phyloP scores from a whole-genome alignment of 1,140 invertebrate species.

The Zophobas atratus region DNA sequence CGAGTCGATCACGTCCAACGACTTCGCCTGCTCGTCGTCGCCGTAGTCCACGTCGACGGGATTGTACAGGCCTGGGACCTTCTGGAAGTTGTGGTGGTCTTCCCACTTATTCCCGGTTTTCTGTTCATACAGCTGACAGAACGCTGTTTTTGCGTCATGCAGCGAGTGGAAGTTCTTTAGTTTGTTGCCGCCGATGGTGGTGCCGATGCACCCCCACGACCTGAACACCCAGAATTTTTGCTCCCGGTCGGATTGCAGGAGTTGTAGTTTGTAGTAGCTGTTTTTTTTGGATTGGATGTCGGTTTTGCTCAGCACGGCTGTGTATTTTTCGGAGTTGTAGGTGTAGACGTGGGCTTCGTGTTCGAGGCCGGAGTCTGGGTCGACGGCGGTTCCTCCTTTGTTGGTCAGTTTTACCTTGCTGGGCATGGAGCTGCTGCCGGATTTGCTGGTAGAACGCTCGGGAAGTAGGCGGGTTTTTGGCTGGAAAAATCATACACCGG shows the following conservation, averaged over 20 bases:
- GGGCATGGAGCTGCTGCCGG: slow-evolving; percentile 78
- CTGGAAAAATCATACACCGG: slow-evolving; percentile 61
- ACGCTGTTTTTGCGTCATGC: slow-evolving; percentile 77
- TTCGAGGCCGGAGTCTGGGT: slow-evolving; percentile 89
- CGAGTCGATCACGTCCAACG: slow-evolving; percentile 66
- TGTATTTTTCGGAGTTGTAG: slow-evolving; percentile 77
- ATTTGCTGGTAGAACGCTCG: slow-evolving; percentile 68
- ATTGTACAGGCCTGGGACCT: slow-evolving; percentile 86
- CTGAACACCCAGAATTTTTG: slow-evolving; percentile 71
- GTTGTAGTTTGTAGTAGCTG: slow-evolving; percentile 96
- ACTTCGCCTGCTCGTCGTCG: slow-evolving; percentile 67
- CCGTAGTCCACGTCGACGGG: slow-evolving; percentile 94
- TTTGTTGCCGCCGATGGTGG: slow-evolving; percentile 88
- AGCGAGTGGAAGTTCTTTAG: slow-evolving; percentile 74
- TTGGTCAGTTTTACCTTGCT: slow-evolving; percentile 83
- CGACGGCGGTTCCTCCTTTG: slow-evolving; percentile 91
- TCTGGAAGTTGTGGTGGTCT: slow-evolving; percentile 80
- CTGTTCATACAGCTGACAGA: slow-evolving; percentile 82
- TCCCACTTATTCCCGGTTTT: slow-evolving; percentile 90
- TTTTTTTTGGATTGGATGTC: slow-evolving; percentile 92
- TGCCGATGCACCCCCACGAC: slow-evolving; percentile 96
- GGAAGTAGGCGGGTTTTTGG: slow-evolving; percentile 73
- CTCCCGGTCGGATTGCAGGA: slow-evolving; percentile 83
- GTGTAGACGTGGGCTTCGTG: slow-evolving; percentile 87
- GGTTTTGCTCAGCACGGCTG: slow-evolving; percentile 85